Evolutionary conservation across 1,140 invertebrate genomes (phyloP), one percentile per base, ranked within the genome.

Genomic region (Diachasmimorpha longicaudata): DNA sequence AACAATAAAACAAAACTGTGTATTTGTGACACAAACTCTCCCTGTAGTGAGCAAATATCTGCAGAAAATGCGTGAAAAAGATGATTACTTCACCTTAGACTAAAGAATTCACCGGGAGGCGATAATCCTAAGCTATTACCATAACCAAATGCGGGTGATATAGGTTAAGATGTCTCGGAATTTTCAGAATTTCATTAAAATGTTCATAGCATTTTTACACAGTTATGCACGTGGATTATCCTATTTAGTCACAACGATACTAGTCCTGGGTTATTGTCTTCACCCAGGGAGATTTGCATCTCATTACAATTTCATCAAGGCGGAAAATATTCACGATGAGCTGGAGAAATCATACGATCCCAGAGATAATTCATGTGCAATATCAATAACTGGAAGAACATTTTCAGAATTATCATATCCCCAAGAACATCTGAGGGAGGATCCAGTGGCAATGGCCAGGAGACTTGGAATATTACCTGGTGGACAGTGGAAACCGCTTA

Each of bases 401-500:
- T 31, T 31, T 13, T 80, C 80, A 0, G 80, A 85, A 2, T 67
- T 89, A 11, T 70, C 85, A 0, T 89, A 89, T 76, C 88, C 88
- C 0, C 81, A 88, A n/a, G 79, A 85, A 74, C 78, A 85, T 76
- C 79, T 82, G 9, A 77, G 63, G 10, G 85, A 88, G 55, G 82
- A 87, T 42, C 81, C 84, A 13, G 75, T 71, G 8, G 79, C 75
- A 1, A 79, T 89, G 73, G 88, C 87, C 0, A 67, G 81, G 10
- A 81, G 84, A 48, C 68, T 88, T 8, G 80, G 80, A 9, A 81
- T 89, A 31, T 52, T 90, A 76, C 86, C 84, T 46, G 94, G 94
- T 44, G 96, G 96, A 0, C 90, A 91, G 76, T 96, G 92, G 91
- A 88, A 88, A 66, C 96, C 96, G 1, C 85, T 89, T 13, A 85